Conservation (phyloP, 2,888 invertebrate species). For the Phaonia tiefii region DNA sequence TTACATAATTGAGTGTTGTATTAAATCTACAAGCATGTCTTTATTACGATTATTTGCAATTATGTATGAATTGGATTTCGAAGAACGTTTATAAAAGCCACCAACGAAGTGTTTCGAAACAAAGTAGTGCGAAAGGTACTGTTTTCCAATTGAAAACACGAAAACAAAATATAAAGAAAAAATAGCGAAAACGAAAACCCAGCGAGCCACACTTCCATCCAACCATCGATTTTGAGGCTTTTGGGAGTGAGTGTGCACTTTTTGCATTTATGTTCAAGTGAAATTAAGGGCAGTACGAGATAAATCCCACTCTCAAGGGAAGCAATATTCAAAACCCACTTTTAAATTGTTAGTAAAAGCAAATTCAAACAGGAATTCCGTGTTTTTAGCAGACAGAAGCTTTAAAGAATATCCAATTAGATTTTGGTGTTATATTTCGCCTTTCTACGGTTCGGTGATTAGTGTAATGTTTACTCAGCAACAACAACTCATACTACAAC, state of each 20-base stretch:
- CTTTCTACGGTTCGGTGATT: constrained; percentile 50
- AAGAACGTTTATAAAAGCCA: constrained; percentile 75
- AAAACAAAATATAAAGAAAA: constrained; percentile 18
- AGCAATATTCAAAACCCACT: constrained; percentile 57
- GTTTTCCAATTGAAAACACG: constrained; percentile 63
- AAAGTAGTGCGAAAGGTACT: constrained; percentile 34
- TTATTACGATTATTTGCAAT: constrained; percentile 70
- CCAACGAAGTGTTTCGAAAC: constrained; percentile 48
- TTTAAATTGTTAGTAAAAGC: constrained; percentile 10
- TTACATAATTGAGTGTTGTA: constrained; percentile 50
- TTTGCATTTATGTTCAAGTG: too few species aligned
- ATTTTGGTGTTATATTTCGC: constrained; percentile 39
- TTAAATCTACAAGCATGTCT: constrained; percentile 64
- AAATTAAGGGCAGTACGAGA: constrained; percentile 49
- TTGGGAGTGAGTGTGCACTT: too few species aligned
- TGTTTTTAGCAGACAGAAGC: constrained; percentile 45
- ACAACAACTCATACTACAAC: constrained; percentile 44
- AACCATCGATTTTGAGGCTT: too few species aligned
- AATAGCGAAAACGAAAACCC: constrained; percentile 38
- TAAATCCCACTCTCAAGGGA: constrained; percentile 1
- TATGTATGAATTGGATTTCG: constrained; percentile 77
- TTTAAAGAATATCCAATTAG: constrained; percentile 50
- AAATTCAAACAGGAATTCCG: constrained; percentile 58
- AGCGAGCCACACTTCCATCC: too few species aligned
- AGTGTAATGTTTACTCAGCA: constrained; percentile 73